Base-by-base conservation (phyloP, 2,888 invertebrate species). In the Orchesella flavescens region DNA sequence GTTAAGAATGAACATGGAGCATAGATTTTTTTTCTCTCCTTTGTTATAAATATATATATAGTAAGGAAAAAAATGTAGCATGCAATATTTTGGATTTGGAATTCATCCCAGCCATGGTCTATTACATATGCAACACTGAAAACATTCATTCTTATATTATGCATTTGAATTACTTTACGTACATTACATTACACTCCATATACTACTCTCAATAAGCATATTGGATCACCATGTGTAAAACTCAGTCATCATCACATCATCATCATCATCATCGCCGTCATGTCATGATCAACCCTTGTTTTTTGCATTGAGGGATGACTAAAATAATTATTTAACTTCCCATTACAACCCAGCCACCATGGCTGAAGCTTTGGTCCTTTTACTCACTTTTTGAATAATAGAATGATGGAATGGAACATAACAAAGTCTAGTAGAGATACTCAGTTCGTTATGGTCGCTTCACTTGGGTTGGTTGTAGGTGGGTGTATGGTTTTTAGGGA, bases 301-400 rank as follows among this genome's bases (percentile, higher is more conserved):
- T 72, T 79, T 59, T 61, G 44, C 73, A 74, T 55, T 44, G 49
- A 65, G 66, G 66, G 44, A 44, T 19, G 65, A 63, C 63, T 63
- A 46, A 80, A 80, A 73, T 71, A 79, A 66, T 68, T 65, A 80
- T 80, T 80, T 80, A 80, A 80, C 74, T 80, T 80, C 61, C 80
- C 80, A 80, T 49, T 65, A n/a, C 21, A n/a, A 55, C 43, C 43
- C 21, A n/a, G 24, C 43, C 43, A 68, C 44, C 71, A 78, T 59
- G 71, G 79, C 72, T 79, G 65, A 34, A 34, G 72, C 79, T 34
- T n/a, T 65, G 79, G 19, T 72, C 65, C 65, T 65, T 79, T 72
- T 66, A 49, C 21, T 63, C 53, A 59, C 17, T 69, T 77, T 77
- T 78, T 15, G 49, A 66, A 19, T 69, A 46, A 63, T 68, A 24